Percentiles rank a stretch among this genome's conserved stretches.
These are phyloP conservation scores for Callimorpha dominula DNA, from an alignment of 2,888 invertebrate species.

Conservation along the genomic window DNA sequence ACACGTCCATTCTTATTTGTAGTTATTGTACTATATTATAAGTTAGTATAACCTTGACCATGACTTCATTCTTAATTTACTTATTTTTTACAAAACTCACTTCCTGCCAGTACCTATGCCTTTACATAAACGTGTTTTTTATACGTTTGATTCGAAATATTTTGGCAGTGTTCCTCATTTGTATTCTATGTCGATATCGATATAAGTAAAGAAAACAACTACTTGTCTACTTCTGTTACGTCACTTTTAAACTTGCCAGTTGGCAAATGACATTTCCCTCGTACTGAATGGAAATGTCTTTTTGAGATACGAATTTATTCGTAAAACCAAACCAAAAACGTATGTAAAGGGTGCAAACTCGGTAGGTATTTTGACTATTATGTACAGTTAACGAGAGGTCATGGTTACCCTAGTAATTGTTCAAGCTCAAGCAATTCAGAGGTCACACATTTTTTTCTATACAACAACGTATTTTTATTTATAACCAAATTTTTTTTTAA, in stretches of 20 bases:
- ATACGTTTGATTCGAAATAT: not conserved
- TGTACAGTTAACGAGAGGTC: too few species aligned
- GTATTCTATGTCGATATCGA: not conserved
- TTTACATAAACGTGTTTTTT: conserved; percentile 20
- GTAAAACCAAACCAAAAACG: too few species aligned
- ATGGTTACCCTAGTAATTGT: too few species aligned
- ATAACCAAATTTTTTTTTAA: too few species aligned
- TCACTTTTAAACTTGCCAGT: not conserved
- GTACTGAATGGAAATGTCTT: too few species aligned
- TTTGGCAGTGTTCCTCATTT: not conserved
- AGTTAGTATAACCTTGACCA: conserved; percentile 34
- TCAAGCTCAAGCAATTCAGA: too few species aligned
- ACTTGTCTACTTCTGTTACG: not conserved
- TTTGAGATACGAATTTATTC: too few species aligned
- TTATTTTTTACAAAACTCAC: conserved; percentile 40
- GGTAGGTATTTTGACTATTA: too few species aligned
- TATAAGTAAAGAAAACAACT: not conserved
- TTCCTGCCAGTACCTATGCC: conserved; percentile 39
- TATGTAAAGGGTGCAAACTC: too few species aligned
- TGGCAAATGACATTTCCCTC: not conserved
- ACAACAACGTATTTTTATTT: too few species aligned
- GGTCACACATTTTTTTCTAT: too few species aligned
- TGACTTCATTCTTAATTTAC: conserved; percentile 37
- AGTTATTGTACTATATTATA: conserved; percentile 4
- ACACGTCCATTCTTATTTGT: conserved; percentile 1